Percentiles rank a stretch among this genome's conserved stretches.
Conservation (phyloP, 2,888 invertebrate genomes). For the Dasypogon diadema region DNA sequence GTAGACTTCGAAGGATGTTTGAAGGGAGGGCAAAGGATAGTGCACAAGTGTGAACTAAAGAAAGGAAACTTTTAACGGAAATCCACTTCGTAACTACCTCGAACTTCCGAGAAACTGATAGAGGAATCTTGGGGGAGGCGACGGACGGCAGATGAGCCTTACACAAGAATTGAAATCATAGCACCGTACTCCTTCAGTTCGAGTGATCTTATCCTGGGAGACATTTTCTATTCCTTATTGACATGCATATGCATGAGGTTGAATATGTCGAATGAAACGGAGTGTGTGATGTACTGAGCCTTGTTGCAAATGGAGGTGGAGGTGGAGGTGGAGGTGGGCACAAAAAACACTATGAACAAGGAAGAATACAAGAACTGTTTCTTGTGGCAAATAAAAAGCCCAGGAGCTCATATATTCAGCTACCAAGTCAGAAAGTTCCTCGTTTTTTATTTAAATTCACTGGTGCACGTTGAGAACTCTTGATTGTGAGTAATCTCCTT, state of each 20-base stretch:
- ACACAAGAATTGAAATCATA: constrained; percentile 38
- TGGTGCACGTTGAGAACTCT: not conserved
- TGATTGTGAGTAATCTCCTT: constrained; percentile 42
- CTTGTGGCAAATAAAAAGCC: constrained; percentile 27
- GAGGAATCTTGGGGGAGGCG: not conserved
- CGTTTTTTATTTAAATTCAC: constrained; percentile 18
- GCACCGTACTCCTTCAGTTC: not conserved
- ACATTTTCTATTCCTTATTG: constrained; percentile 26
- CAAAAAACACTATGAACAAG: not conserved
- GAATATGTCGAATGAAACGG: constrained; percentile 2
- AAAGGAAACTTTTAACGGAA: constrained; percentile 47
- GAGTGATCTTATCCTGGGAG: constrained; percentile 17
- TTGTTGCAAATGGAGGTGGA: not conserved
- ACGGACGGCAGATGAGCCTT: constrained; percentile 17
- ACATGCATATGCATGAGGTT: constrained; percentile 13
- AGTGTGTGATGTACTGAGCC: constrained; percentile 19
- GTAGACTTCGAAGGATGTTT: not conserved
- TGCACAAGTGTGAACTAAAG: not conserved
- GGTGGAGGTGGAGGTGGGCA: not conserved
- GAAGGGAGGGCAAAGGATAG: constrained; percentile 40
- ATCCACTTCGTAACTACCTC: constrained; percentile 39
- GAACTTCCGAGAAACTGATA: not conserved
- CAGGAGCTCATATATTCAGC: not conserved
- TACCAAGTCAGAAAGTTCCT: too few species aligned
- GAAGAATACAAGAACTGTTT: not conserved